Evolutionary conservation across 2,888 invertebrate genomes (phyloP).

Genomic region (Marronus borbonicus): DNA sequence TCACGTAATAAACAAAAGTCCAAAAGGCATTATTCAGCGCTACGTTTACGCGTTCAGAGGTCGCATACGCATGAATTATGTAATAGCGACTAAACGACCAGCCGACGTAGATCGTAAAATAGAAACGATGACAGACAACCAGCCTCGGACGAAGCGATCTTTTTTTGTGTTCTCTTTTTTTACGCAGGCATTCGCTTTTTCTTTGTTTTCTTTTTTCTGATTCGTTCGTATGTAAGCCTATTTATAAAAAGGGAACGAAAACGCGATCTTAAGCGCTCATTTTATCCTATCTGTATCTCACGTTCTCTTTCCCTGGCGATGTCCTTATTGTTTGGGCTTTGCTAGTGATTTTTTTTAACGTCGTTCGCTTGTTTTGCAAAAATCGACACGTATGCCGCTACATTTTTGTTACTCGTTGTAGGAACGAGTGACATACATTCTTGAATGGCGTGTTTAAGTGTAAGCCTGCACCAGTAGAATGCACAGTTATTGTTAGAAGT

Average conservation of each 20-base stretch:
- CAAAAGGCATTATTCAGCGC: neutral
- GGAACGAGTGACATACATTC: too few relatives aligned
- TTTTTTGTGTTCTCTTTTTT: neutral
- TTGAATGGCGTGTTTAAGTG: too few relatives aligned
- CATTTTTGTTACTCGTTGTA: too few relatives aligned
- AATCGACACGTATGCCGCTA: neutral
- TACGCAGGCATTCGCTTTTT: neutral
- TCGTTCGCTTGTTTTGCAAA: neutral
- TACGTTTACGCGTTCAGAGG: neutral
- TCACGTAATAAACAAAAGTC: neutral
- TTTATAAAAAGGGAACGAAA: slow-evolving; percentile 19
- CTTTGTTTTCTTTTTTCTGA: neutral
- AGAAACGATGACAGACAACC: slow-evolving; percentile 47
- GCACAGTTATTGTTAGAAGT: too few relatives aligned
- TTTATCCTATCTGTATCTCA: too few relatives aligned
- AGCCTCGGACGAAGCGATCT: slow-evolving; percentile 2
- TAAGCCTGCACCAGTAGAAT: too few relatives aligned
- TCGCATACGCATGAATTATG: slow-evolving; percentile 46
- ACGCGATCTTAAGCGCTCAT: neutral
- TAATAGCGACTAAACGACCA: slow-evolving; percentile 32
- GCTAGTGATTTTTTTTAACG: neutral
- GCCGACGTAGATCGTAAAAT: slow-evolving; percentile 44
- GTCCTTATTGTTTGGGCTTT: neutral
- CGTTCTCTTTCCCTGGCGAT: neutral
- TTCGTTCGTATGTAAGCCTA: slow-evolving; percentile 19